Conservation (phyloP, 2,113 vertebrate genomes). For the Saccopteryx leptura region DNA sequence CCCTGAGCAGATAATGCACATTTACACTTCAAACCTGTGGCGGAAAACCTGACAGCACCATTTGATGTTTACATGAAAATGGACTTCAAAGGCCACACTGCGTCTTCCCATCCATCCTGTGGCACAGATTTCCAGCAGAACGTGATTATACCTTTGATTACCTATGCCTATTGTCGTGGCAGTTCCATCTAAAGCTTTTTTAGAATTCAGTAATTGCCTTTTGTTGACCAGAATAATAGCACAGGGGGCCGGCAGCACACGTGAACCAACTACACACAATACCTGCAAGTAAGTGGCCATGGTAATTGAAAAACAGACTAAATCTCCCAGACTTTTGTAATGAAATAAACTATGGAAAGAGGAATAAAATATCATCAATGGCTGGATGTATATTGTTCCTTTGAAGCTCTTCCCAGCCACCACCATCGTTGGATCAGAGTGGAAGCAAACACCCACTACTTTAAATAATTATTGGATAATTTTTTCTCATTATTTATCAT, state of each 20-base stretch:
- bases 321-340: conserved; percentile 92
- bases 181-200: conserved; percentile 92
- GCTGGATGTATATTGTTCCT: conserved; percentile 91
- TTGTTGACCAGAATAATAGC: conserved; percentile 94
- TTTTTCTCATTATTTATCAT: conserved; percentile 90
- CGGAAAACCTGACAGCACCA: conserved; percentile 87
- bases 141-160: conserved; percentile 91
- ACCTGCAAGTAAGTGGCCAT: conserved; percentile 91
- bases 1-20: conserved; percentile 88
- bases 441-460: conserved; percentile 88
- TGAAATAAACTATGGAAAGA: conserved; percentile 92
- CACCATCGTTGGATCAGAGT: conserved; percentile 88
- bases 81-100: conserved; percentile 91
- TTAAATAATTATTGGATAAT: conserved; percentile 91
- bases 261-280: conserved; percentile 89
- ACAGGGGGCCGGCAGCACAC: conserved; percentile 87
- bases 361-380: conserved; percentile 90
- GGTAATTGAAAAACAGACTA: conserved; percentile 93
- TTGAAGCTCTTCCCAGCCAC: conserved; percentile 88
- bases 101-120: conserved; percentile 88
- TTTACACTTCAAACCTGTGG: conserved; percentile 91
- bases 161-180: conserved; percentile 89
- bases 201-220: conserved; percentile 96
- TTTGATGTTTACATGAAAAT: conserved; percentile 94
- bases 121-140: conserved; percentile 88